Evolutionary conservation across 2,888 invertebrate genomes (phyloP).

Genomic region (Polydesmus complanatus): DNA sequence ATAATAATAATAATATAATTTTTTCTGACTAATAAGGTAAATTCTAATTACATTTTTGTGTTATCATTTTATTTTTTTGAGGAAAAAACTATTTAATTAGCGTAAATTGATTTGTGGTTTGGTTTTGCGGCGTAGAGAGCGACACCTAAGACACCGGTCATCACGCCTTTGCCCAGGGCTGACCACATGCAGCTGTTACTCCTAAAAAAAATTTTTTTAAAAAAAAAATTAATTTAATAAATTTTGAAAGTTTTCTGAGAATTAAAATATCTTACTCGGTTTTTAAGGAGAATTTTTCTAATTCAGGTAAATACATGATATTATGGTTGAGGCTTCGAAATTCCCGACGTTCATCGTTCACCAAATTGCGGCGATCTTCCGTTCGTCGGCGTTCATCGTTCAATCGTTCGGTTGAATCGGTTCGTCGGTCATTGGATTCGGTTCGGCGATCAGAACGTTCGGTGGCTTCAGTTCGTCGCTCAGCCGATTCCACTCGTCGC

Average conservation of each 20-base stretch:
- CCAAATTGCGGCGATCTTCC: background rate
- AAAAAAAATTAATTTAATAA: too few relatives aligned
- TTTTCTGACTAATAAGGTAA: too few relatives aligned
- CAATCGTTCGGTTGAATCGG: background rate
- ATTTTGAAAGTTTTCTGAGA: too few relatives aligned
- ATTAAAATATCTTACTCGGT: background rate
- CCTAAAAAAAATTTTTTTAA: too few relatives aligned
- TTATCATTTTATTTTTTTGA: too few relatives aligned
- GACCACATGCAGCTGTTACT: slow-evolving; percentile 2
- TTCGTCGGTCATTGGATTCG: background rate
- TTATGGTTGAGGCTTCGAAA: background rate
- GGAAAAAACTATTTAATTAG: background rate
- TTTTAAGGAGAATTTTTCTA: background rate
- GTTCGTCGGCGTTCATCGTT: background rate
- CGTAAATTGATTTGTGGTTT: background rate
- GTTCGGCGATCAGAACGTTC: background rate
- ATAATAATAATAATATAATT: too few relatives aligned
- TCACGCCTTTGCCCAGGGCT: slow-evolving; percentile 3
- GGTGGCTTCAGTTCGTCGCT: background rate
- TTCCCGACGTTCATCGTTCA: background rate
- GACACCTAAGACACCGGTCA: slow-evolving; percentile 11
- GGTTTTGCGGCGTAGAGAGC: slow-evolving; percentile 8
- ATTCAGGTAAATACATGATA: background rate
- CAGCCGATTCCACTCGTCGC: background rate
- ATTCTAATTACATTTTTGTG: too few relatives aligned